A percentile compares a stretch with the other conserved stretches of the same genome.
Conservation (phyloP, 2,888 invertebrate species). For the Trissolcus brochymenae region DNA sequence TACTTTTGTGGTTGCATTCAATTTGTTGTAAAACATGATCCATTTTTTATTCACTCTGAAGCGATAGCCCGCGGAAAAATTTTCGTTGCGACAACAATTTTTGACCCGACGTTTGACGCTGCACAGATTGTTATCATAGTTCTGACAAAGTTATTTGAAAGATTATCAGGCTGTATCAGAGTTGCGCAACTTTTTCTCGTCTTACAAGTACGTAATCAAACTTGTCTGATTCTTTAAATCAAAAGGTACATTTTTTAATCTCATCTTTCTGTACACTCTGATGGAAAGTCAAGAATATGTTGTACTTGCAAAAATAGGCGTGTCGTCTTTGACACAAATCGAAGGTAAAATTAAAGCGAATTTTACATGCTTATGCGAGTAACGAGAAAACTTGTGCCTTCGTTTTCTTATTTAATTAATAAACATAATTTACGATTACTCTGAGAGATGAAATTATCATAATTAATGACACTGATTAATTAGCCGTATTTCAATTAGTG, state of each 20-base stretch:
- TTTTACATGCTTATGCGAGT: conserved; percentile 1
- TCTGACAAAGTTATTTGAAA: conserved; percentile 28
- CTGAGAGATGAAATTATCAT: neutral
- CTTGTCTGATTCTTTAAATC: conserved; percentile 37
- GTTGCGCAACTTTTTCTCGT: conserved; percentile 33
- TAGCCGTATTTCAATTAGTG: neutral
- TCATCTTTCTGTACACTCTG: conserved; percentile 5
- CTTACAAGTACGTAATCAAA: conserved; percentile 46
- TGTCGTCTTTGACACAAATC: conserved; percentile 12
- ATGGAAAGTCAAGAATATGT: conserved; percentile 5
- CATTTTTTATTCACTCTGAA: conserved; percentile 4
- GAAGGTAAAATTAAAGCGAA: conserved; percentile 1
- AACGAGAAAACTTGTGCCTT: neutral
- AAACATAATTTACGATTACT: neutral
- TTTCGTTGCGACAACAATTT: conserved; percentile 12
- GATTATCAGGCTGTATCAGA: conserved; percentile 39
- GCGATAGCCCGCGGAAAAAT: conserved; percentile 23
- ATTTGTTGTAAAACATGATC: neutral
- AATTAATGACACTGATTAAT: neutral
- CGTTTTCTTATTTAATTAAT: neutral
- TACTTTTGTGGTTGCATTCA: conserved; percentile 7
- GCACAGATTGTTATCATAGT: conserved; percentile 36
- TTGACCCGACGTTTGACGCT: conserved; percentile 21
- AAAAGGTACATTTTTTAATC: conserved; percentile 9
- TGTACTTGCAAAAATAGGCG: conserved; percentile 6